These are phyloP conservation scores for Hydropsyche betteni DNA, from an alignment of 2,888 invertebrate genomes.

Conservation along the genomic window DNA sequence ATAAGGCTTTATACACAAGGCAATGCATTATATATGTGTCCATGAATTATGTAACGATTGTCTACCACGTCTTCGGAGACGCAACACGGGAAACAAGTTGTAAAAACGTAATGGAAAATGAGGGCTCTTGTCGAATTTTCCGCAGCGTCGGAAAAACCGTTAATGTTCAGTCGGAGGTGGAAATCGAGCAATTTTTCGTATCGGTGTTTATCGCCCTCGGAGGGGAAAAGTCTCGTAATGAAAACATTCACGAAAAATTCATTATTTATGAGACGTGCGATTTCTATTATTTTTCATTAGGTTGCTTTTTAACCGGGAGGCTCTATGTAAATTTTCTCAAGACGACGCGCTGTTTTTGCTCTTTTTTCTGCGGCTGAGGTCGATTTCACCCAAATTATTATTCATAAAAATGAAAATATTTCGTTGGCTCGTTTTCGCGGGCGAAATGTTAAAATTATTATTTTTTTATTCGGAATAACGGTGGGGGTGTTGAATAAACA, in stretches of 20 bases:
- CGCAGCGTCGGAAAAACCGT: too few relatives aligned
- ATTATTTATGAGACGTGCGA: slow-evolving; percentile 12
- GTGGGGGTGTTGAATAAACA: not conserved
- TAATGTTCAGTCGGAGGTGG: too few relatives aligned
- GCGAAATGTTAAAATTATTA: slow-evolving; percentile 8
- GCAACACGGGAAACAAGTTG: too few relatives aligned
- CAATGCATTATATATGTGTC: not conserved
- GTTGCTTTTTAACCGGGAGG: slow-evolving; percentile 7
- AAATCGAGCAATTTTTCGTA: too few relatives aligned
- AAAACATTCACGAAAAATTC: not conserved
- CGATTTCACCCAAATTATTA: slow-evolving; percentile 1
- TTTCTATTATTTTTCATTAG: slow-evolving; percentile 19
- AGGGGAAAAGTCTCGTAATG: too few relatives aligned
- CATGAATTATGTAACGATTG: slow-evolving; percentile 22
- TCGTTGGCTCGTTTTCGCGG: slow-evolving; percentile 13
- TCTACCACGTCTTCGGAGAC: not conserved
- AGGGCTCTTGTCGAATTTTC: too few relatives aligned
- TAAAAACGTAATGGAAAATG: too few relatives aligned
- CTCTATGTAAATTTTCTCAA: slow-evolving; percentile 21
- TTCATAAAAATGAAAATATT: slow-evolving; percentile 13
- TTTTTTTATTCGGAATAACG: not conserved
- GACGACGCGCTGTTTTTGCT: not conserved
- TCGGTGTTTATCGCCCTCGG: too few relatives aligned
- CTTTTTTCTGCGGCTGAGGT: not conserved
- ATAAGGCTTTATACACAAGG: slow-evolving; percentile 4